phyloP scores from a whole-genome alignment of 2,888 invertebrate species.

The Sepioteuthis lessoniana region DNA sequence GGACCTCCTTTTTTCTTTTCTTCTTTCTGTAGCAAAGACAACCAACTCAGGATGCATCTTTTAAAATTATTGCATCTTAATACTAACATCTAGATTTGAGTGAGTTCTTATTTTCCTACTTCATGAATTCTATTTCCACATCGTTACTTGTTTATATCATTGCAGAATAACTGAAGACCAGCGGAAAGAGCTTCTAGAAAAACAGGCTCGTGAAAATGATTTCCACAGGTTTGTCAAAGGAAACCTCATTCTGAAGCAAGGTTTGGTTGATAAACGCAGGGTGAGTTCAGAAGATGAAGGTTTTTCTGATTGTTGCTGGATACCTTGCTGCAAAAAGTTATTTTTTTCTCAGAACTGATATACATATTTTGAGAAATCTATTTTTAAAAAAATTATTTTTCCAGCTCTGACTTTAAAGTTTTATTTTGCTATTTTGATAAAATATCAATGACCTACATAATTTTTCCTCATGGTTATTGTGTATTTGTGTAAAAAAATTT shows the following conservation, averaged over 20 bases:
- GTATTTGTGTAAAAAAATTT: too few species aligned
- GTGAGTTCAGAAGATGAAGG: conserved; percentile 63
- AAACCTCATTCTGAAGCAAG: conserved; percentile 94
- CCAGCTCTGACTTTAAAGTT: too few species aligned
- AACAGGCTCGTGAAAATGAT: conserved; percentile 76
- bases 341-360: too few species aligned
- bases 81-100: neutral
- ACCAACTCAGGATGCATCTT: neutral
- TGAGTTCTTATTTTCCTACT: neutral
- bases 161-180: conserved; percentile 68
- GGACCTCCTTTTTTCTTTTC: too few species aligned
- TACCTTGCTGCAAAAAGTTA: too few species aligned
- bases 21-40: neutral
- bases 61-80: neutral
- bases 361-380: too few species aligned
- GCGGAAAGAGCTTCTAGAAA: conserved; percentile 61
- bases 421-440: too few species aligned
- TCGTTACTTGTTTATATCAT: conserved; percentile 19
- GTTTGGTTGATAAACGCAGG: conserved; percentile 94
- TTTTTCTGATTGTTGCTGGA: neutral
- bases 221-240: conserved; percentile 91
- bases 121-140: neutral
- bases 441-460: too few species aligned
- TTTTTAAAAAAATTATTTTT: too few species aligned
- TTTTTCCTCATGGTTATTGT: too few species aligned